A percentile compares a stretch with the other conserved stretches of the same genome.
phyloP scores from a whole-genome alignment of 2,113 vertebrate species.

The Malaclemys terrapin region DNA sequence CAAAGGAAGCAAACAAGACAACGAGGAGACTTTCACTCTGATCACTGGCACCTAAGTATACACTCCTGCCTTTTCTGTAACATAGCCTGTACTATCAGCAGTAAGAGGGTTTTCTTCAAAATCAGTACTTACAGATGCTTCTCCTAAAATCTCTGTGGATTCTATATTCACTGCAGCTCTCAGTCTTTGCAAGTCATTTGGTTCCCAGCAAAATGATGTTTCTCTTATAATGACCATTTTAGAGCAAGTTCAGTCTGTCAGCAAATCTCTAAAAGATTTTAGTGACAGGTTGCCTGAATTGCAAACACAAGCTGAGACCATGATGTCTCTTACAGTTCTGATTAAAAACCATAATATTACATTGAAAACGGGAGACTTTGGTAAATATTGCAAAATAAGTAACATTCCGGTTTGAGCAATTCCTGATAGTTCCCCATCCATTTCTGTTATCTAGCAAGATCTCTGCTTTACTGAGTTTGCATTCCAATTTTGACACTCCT shows the following conservation, averaged over 20 bases:
- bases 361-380: background rate
- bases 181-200: background rate
- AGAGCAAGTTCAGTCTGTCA: background rate
- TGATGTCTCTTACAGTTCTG: background rate
- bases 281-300: background rate
- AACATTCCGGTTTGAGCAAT: background rate
- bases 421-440: background rate
- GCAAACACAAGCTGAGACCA: background rate
- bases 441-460: background rate
- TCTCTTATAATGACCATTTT: accelerated
- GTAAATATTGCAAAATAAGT: background rate
- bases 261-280: background rate
- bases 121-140: background rate
- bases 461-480: accelerated
- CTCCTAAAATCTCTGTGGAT: background rate
- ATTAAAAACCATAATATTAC: accelerated
- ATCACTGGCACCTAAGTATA: background rate
- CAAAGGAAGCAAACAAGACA: background rate
- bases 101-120: background rate
- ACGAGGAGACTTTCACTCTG: background rate
- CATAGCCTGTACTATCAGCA: background rate
- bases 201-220: background rate
- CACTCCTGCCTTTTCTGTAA: background rate
- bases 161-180: background rate
- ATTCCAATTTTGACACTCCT: background rate